Conservation (phyloP, 2,113 vertebrate species). For the Anser cygnoides region DNA sequence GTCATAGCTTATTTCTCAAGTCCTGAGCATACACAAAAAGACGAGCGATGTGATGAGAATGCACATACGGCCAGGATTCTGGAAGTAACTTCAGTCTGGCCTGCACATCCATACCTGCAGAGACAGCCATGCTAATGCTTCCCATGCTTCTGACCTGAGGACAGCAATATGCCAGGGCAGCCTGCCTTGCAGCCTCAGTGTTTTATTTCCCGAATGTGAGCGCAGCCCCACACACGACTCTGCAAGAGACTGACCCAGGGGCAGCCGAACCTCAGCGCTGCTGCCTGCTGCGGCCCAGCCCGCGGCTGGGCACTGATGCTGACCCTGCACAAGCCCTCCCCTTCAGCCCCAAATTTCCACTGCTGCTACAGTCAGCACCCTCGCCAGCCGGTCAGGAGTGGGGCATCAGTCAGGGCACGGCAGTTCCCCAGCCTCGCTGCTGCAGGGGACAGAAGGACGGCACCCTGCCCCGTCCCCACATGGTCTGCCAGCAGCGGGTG, state of each 20-base stretch:
- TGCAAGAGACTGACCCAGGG: no score
- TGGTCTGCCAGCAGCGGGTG: no score
- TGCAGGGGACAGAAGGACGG: neutral
- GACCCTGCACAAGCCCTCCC: no score
- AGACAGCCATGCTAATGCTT: accelerated
- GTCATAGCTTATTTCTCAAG: neutral
- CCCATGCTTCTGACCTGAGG: accelerated
- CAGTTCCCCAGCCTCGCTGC: neutral
- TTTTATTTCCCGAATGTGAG: neutral
- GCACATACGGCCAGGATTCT: accelerated
- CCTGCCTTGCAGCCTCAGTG: neutral
- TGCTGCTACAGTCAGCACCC: no score
- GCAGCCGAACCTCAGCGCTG: no score
- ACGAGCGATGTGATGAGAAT: accelerated
- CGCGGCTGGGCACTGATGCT: no score
- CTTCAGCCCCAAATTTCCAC: no score
- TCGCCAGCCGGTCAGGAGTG: no score
- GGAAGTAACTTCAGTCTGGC: neutral
- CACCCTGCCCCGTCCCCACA: neutral
- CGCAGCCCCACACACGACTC: no score
- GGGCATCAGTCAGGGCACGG: no score
- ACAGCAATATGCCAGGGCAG: neutral
- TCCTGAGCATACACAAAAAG: neutral
- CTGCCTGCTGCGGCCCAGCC: no score
- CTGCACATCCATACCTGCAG: neutral